Conservation (phyloP, 2,888 invertebrate species). For the Metallyticus violacea region DNA sequence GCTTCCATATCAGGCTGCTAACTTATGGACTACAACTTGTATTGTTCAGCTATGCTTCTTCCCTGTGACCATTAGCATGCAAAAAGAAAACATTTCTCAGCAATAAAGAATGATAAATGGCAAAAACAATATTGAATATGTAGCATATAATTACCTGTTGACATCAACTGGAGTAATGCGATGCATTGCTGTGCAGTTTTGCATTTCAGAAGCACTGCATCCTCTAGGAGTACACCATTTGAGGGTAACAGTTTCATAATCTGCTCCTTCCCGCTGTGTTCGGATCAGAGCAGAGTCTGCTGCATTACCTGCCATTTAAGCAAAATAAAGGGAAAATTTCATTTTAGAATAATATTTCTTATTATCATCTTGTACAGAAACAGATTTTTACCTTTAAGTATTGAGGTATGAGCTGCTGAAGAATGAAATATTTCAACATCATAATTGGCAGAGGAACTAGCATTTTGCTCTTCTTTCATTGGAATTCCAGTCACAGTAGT, state of each 20-base stretch:
- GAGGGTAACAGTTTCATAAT: slow-evolving; percentile 81
- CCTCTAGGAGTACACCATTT: slow-evolving; percentile 98
- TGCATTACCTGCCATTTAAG: slow-evolving; percentile 47
- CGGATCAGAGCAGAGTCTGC: slow-evolving; percentile 62
- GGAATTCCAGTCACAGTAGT: slow-evolving; percentile 98
- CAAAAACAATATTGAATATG: background rate
- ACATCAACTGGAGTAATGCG: slow-evolving; percentile 95
- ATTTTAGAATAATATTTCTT: slow-evolving; percentile 34
- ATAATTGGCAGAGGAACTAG: slow-evolving; percentile 96
- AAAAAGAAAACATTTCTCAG: too few relatives aligned
- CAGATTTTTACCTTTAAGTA: slow-evolving; percentile 56
- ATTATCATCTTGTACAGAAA: background rate
- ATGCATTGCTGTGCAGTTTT: slow-evolving; percentile 80
- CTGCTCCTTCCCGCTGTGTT: slow-evolving; percentile 68
- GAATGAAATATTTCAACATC: slow-evolving; percentile 97
- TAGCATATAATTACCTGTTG: slow-evolving; percentile 51
- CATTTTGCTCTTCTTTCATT: slow-evolving; percentile 99
- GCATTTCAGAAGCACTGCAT: slow-evolving; percentile 74
- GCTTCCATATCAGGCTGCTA: too few relatives aligned
- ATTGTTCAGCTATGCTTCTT: too few relatives aligned
- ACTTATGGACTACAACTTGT: too few relatives aligned
- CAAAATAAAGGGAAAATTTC: slow-evolving; percentile 17
- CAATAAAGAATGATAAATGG: too few relatives aligned
- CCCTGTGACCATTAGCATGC: too few relatives aligned
- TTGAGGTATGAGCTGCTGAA: slow-evolving; percentile 77